Evolutionary conservation across 1,140 invertebrate species (phyloP).

Genomic region (Drosophila jambulina): DNA sequence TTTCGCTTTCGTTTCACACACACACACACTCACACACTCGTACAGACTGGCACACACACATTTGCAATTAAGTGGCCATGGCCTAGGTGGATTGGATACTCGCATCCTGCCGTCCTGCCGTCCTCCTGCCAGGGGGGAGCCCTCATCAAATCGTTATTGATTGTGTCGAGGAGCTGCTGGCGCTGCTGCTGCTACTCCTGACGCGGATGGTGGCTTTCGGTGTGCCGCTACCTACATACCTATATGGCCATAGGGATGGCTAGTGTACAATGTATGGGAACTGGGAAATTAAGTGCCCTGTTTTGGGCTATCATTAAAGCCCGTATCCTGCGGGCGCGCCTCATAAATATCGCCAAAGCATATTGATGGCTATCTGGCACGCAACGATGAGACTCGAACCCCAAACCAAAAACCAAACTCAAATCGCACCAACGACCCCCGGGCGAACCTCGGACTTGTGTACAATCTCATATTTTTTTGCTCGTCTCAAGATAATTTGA

Average conservation of each 20-base stretch:
- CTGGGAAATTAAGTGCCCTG: slow-evolving; percentile 75
- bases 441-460: slow-evolving; percentile 9
- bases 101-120: slow-evolving; percentile 49
- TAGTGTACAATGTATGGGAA: slow-evolving; percentile 39
- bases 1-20: slow-evolving; percentile 73
- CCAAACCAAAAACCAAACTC: slow-evolving; percentile 17
- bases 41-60: slow-evolving; percentile 15
- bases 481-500: slow-evolving; percentile 70
- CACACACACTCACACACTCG: slow-evolving; percentile 26
- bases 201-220: slow-evolving; percentile 19
- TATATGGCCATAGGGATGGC: not conserved
- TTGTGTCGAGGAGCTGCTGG: slow-evolving; percentile 43
- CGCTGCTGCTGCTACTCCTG: slow-evolving; percentile 24
- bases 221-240: not conserved
- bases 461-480: slow-evolving; percentile 11
- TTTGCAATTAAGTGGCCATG: slow-evolving; percentile 70
- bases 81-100: slow-evolving; percentile 69
- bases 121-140: slow-evolving; percentile 22
- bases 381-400: slow-evolving; percentile 44
- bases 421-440: slow-evolving; percentile 10
- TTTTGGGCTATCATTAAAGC: slow-evolving; percentile 82
- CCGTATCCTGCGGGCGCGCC: slow-evolving; percentile 79
- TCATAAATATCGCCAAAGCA: slow-evolving; percentile 82
- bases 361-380: slow-evolving; percentile 80
- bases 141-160: slow-evolving; percentile 82